phyloP scores from a whole-genome alignment of 2,797 vertebrate species.

The Poecilia picta region DNA sequence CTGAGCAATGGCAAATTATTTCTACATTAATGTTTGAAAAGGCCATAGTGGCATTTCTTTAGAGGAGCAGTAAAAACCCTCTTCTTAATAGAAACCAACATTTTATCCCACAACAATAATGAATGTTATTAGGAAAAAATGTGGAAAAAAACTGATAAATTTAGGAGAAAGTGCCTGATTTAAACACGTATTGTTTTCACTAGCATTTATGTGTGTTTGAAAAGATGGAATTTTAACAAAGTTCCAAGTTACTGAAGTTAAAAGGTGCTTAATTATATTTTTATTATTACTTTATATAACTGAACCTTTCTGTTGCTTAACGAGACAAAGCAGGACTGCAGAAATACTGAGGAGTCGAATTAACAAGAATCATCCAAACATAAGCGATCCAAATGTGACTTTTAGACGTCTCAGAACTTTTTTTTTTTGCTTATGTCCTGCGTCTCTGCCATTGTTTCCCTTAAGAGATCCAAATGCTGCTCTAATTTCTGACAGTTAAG shows the following conservation, averaged over 20 bases:
- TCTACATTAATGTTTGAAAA: background rate
- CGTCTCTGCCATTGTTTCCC: background rate
- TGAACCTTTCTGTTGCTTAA: background rate
- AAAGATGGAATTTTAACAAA: background rate
- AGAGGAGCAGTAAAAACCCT: background rate
- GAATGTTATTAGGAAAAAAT: background rate
- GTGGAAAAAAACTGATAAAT: background rate
- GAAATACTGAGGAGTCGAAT: background rate
- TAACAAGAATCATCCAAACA: background rate
- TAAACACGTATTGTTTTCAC: background rate
- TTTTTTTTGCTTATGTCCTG: background rate
- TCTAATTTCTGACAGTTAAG: background rate
- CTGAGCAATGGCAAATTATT: background rate
- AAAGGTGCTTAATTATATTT: background rate
- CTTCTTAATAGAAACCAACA: background rate
- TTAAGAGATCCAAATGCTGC: background rate
- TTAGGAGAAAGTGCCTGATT: background rate
- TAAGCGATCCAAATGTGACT: background rate
- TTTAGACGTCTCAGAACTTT: background rate
- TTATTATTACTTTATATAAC: background rate
- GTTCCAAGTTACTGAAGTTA: background rate
- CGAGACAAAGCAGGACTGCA: background rate
- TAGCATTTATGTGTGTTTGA: background rate
- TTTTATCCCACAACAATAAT: background rate
- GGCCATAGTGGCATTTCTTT: background rate